Base-by-base conservation (phyloP, 2,113 vertebrate species). In the Theristicus caerulescens region DNA sequence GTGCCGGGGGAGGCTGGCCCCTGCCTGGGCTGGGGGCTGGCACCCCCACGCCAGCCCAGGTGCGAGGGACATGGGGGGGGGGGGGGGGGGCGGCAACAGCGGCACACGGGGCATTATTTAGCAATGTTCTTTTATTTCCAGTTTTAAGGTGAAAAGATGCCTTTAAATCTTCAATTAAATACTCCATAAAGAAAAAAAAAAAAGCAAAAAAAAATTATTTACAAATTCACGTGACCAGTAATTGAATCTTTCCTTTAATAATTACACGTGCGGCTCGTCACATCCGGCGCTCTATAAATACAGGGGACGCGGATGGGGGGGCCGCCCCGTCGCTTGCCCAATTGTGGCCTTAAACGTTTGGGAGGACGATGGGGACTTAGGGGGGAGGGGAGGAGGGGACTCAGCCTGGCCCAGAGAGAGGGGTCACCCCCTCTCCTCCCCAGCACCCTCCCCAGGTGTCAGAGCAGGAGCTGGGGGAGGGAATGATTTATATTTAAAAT, bases 161-260 rank as follows among this genome's bases (percentile, higher is more conserved):
- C 97, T 98, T 98, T 96, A 98, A 96, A 98, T 98, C 97, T 98
- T 98, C 98, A 98, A 99, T 99, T 99, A 99, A 99, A 99, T 99
- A 99, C 98, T 98, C 98, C 98, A 98, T 98, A 99, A 99, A 98
- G 96, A 98, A 99, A 99, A 97, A 97, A 98, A 49, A 51, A 98
- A 76, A 94, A 74, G 1, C 1, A 31, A 77, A 81, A 94, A 47
- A n/a, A 64, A 96, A 96, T 96, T 99, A 99, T 99, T 98, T 99
- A 99, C 98, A 99, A 97, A 98, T 98, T 99, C 97, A 98, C 97
- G 98, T 98, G 97, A 98, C 97, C 94, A 97, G 98, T 98, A 98
- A 98, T 98, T 98, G 98, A 98, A 97, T 98, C 96, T 97, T 97
- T 94, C 88, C 91, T 97, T 98, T 98, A 97, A 98, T 98, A 98